These are phyloP conservation scores for Plagiodera versicolora DNA, from an alignment of 2,888 invertebrate genomes.

Conservation along the genomic window DNA sequence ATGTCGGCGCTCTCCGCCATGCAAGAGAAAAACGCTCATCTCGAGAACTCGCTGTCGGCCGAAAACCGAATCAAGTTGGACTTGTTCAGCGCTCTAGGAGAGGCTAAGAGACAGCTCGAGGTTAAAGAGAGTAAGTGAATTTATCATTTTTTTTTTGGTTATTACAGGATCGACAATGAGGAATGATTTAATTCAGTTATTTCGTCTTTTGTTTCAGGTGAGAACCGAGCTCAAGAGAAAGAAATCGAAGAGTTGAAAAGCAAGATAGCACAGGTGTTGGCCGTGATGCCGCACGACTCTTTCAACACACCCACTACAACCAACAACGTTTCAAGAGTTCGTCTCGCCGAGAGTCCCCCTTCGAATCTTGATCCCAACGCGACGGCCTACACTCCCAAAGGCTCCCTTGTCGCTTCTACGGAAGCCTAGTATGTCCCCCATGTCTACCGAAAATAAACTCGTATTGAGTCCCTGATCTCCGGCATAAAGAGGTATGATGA, in stretches of 20 bases:
- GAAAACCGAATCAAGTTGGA: slow-evolving; percentile 98
- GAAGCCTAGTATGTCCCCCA: slow-evolving; percentile 54
- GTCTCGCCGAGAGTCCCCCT: slow-evolving; percentile 57
- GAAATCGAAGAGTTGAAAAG: slow-evolving; percentile 89
- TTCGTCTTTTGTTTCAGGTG: slow-evolving; percentile 65
- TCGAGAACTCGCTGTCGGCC: slow-evolving; percentile 92
- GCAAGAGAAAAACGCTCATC: slow-evolving; percentile 88
- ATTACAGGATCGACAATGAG: too few relatives aligned
- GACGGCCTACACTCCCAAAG: slow-evolving; percentile 86
- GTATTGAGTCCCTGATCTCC: slow-evolving; percentile 22
- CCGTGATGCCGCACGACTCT: slow-evolving; percentile 82
- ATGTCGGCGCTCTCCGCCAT: slow-evolving; percentile 78
- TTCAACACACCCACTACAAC: slow-evolving; percentile 56
- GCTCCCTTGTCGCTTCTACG: slow-evolving; percentile 62
- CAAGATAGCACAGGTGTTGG: slow-evolving; percentile 90
- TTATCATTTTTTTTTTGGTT: too few relatives aligned
- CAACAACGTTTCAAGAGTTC: slow-evolving; percentile 60
- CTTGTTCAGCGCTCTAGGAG: slow-evolving; percentile 95
- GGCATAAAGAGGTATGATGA: neutral
- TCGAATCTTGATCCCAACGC: slow-evolving; percentile 83
- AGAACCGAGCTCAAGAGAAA: slow-evolving; percentile 82
- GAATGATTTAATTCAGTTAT: too few relatives aligned
- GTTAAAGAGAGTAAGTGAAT: slow-evolving; percentile 76
- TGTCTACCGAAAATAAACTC: slow-evolving; percentile 10
- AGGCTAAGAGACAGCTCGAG: slow-evolving; percentile 87